Evolutionary conservation across 2,888 invertebrate genomes (phyloP), one percentile per base, ranked within the genome.

Genomic region (Dicranocentrus wangi): DNA sequence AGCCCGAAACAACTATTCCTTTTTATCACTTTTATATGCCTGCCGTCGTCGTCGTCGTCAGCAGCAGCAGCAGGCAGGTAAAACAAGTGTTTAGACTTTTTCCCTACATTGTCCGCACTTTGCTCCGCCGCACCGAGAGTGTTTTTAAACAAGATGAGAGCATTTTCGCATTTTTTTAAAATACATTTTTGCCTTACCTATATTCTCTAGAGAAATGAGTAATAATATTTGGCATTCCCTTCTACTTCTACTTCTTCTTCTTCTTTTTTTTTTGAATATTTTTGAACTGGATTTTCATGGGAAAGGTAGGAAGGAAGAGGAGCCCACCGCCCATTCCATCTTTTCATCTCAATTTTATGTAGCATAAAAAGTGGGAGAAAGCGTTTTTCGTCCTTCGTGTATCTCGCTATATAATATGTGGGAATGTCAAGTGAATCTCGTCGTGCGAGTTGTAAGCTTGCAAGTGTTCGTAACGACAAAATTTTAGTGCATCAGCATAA

Each of bases 401-500:
- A 25, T 60, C 28, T 15, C 28, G 21, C 42, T 42, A 25, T 8
- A 7, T 39, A 7, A 39, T 8, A 39, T 7, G 42, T 47, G 21
- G 15, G 53, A 53, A 61, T 73, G 72, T 73, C 72, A 73, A 73
- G 53, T 63, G 63, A 73, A 73, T 71, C 71, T 70, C 51, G n/a
- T n/a, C n/a, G 13, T 72, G 60, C 58, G 17, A 25, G 7, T 3
- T 8, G 39, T 78, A 63, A 71, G 63, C 71, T 65, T 71, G 55
- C 78, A 78, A 78, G 78, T 78, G 77, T 78, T 79, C 58, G 27
- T 79, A 68, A 79, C 72, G 66, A 72, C 71, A 42, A 79, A 79
- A 66, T 72, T 79, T 79, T 79, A 66, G 72, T 79, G 60, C 72
- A 79, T 79, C 79, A 79, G 79, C 79, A 79, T 79, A 72, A 79